These are phyloP conservation scores for Odocoileus hemionus DNA, from an alignment of 2,113 vertebrate species.

Conservation along the genomic window DNA sequence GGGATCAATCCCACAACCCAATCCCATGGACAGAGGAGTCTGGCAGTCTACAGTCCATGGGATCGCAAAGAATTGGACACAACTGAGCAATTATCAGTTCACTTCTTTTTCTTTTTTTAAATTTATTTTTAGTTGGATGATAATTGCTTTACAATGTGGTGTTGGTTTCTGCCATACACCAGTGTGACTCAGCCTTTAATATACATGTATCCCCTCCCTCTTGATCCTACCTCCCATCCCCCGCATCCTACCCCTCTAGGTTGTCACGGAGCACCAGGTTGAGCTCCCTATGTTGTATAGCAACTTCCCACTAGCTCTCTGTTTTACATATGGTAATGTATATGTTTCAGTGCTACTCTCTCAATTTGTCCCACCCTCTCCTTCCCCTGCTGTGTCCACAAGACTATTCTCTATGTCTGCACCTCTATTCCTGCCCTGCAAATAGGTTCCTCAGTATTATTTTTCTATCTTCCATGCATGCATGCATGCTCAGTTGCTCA, in stretches of 20 bases:
- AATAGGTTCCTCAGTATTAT: not conserved
- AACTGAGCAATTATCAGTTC: not conserved
- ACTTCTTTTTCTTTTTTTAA: not conserved
- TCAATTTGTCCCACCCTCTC: not conserved
- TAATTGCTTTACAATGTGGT: not conserved
- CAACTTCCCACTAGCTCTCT: not conserved
- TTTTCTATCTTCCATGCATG: not conserved
- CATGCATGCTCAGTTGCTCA: not conserved
- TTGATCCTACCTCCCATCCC: not conserved
- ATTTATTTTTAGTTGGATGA: not conserved
- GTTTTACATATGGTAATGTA: not conserved
- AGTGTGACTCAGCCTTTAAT: not conserved
- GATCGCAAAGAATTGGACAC: accelerated
- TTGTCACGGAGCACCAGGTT: not conserved
- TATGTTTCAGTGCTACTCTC: not conserved
- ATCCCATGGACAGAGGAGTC: not conserved
- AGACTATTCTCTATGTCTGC: not conserved
- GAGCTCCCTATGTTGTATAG: not conserved
- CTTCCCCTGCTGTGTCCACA: not conserved
- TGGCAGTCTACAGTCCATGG: not conserved
- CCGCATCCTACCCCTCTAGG: not conserved
- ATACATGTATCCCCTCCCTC: not conserved
- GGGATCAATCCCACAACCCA: not conserved
- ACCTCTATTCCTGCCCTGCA: not conserved
- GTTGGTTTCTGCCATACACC: not conserved